phyloP scores from a whole-genome alignment of 2,797 vertebrate genomes.

The Urophycis tenuis region DNA sequence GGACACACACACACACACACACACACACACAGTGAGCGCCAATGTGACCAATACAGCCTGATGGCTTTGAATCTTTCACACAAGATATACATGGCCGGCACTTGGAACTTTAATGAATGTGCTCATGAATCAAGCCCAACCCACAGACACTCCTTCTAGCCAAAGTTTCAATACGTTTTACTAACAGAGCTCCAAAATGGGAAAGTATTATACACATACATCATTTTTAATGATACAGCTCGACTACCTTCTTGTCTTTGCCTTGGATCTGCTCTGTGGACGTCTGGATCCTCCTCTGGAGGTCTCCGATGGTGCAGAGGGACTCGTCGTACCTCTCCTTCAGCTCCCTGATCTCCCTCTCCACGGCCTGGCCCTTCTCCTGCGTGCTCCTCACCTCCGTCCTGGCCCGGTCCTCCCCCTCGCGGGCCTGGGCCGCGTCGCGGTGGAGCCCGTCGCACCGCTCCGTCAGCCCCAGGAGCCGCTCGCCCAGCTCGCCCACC shows the following conservation, averaged over 20 bases:
- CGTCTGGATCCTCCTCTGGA: conserved; percentile 87
- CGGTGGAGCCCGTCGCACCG: conserved; percentile 70
- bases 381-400: conserved; percentile 73
- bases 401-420: conserved; percentile 67
- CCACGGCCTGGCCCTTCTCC: conserved; percentile 73
- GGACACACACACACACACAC: conserved; percentile 15
- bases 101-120: neutral
- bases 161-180: neutral
- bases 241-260: conserved; percentile 91
- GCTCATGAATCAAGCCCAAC: no score
- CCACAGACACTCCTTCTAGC: neutral
- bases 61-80: neutral
- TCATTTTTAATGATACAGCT: neutral
- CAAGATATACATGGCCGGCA: neutral
- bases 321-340: conserved; percentile 86
- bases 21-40: conserved; percentile 3
- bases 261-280: conserved; percentile 88
- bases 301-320: conserved; percentile 76
- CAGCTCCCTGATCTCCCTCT: conserved; percentile 85
- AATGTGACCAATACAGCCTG: neutral
- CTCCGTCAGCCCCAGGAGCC: conserved; percentile 61
- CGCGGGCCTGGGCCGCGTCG: conserved; percentile 66
- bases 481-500: conserved; percentile 59
- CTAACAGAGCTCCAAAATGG: neutral
- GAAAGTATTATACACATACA: neutral